phyloP scores from a whole-genome alignment of 2,797 vertebrate species.

The Sphenopsis melanotis region DNA sequence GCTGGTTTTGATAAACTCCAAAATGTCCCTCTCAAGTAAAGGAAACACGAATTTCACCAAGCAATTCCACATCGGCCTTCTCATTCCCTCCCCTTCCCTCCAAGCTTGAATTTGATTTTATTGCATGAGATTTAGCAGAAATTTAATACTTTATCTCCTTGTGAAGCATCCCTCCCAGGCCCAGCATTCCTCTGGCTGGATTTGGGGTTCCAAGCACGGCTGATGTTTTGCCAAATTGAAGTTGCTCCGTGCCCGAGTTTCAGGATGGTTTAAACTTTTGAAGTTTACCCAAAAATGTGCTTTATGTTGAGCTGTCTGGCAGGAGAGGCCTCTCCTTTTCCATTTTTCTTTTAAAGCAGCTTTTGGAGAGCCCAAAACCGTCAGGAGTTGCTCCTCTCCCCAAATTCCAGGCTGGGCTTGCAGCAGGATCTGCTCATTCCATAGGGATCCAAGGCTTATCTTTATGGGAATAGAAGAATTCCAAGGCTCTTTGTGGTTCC shows the following conservation, averaged over 20 bases:
- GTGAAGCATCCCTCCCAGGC: not conserved
- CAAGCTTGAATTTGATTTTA: not conserved
- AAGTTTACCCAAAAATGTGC: conserved; percentile 12
- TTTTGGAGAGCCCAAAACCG: not conserved
- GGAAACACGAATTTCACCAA: conserved; percentile 5
- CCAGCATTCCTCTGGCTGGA: conserved; percentile 13
- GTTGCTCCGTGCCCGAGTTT: not conserved
- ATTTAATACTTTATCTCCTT: conserved; percentile 1
- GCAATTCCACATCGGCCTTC: not conserved
- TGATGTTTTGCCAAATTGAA: not conserved
- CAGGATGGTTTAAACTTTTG: not conserved
- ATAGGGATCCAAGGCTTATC: not conserved
- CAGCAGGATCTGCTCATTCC: not conserved
- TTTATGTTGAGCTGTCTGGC: not conserved
- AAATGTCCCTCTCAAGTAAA: not conserved
- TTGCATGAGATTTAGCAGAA: conserved; percentile 10
- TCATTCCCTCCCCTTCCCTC: not conserved
- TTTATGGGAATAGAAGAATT: not conserved
- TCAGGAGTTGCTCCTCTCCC: not conserved
- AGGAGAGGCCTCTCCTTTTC: not conserved
- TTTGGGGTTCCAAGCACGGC: not conserved
- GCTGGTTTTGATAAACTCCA: conserved; percentile 37
- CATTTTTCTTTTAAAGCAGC: not conserved
- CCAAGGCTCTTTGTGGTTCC: not conserved
- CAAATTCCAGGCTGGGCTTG: not conserved